These are phyloP conservation scores for Pandemis heparana DNA, from an alignment of 2,888 invertebrate genomes.

Conservation along the genomic window DNA sequence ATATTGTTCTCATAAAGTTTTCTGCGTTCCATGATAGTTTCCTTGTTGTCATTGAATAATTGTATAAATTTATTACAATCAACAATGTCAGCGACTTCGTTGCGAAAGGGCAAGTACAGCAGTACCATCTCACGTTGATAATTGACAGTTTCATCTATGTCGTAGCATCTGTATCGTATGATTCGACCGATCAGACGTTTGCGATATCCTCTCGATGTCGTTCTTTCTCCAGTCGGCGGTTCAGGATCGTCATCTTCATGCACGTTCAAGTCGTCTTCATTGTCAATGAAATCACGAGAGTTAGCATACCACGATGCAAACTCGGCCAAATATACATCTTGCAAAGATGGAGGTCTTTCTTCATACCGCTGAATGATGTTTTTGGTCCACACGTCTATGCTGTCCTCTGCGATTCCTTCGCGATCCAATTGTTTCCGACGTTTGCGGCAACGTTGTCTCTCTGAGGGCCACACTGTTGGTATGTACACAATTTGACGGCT, in stretches of 20 bases:
- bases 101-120: slow-evolving; percentile 58
- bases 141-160: slow-evolving; percentile 56
- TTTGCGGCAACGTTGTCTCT: slow-evolving; percentile 57
- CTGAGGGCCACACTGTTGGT: slow-evolving; percentile 62
- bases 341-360: slow-evolving; percentile 51
- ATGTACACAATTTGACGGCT: slow-evolving; percentile 58
- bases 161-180: slow-evolving; percentile 62
- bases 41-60: slow-evolving; percentile 50
- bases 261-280: slow-evolving; percentile 56
- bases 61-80: slow-evolving; percentile 51
- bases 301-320: slow-evolving; percentile 57
- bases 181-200: slow-evolving; percentile 52
- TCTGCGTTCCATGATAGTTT: slow-evolving; percentile 48
- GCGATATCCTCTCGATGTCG: slow-evolving; percentile 52
- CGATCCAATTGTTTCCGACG: slow-evolving; percentile 52
- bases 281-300: slow-evolving; percentile 54
- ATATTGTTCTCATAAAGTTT: slow-evolving; percentile 49
- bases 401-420: slow-evolving; percentile 50
- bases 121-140: slow-evolving; percentile 62
- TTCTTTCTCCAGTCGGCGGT: slow-evolving; percentile 48
- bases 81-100: slow-evolving; percentile 54
- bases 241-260: slow-evolving; percentile 54
- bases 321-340: slow-evolving; percentile 51
- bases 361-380: slow-evolving; percentile 51
- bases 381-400: slow-evolving; percentile 48